These are phyloP conservation scores for Bellardia bayeri DNA, from an alignment of 2,888 invertebrate species.

Conservation along the genomic window DNA sequence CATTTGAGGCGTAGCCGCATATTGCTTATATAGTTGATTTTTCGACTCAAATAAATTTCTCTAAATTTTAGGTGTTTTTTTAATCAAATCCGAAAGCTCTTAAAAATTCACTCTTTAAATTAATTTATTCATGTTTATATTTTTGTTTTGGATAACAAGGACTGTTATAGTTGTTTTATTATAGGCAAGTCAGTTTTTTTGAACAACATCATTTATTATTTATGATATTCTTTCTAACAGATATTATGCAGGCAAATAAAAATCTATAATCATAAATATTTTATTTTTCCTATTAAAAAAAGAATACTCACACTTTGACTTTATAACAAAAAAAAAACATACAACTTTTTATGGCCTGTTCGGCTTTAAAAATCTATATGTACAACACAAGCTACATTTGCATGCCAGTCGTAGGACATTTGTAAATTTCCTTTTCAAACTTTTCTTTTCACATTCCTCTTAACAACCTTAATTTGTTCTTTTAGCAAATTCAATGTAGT, in stretches of 20 bases:
- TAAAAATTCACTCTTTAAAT: too few relatives aligned
- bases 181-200: too few relatives aligned
- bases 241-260: background rate
- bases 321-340: background rate
- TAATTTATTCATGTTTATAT: too few relatives aligned
- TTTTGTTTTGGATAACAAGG: too few relatives aligned
- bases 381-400: slow-evolving; percentile 31
- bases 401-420: slow-evolving; percentile 31
- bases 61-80: too few relatives aligned
- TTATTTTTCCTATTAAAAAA: background rate
- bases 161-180: too few relatives aligned
- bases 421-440: slow-evolving; percentile 28
- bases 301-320: background rate
- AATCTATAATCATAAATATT: slow-evolving; percentile 10
- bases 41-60: too few relatives aligned
- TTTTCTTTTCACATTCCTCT: slow-evolving; percentile 6
- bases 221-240: background rate
- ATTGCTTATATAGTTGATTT: too few relatives aligned
- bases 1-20: too few relatives aligned
- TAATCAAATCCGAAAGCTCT: too few relatives aligned
- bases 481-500: slow-evolving; percentile 18
- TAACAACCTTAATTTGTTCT: slow-evolving; percentile 55
- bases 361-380: background rate
- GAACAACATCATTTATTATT: background rate
- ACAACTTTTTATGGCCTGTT: slow-evolving; percentile 10